These are phyloP conservation scores for Flexamia atlantica DNA, from an alignment of 2,888 invertebrate genomes.

Conservation along the genomic window DNA sequence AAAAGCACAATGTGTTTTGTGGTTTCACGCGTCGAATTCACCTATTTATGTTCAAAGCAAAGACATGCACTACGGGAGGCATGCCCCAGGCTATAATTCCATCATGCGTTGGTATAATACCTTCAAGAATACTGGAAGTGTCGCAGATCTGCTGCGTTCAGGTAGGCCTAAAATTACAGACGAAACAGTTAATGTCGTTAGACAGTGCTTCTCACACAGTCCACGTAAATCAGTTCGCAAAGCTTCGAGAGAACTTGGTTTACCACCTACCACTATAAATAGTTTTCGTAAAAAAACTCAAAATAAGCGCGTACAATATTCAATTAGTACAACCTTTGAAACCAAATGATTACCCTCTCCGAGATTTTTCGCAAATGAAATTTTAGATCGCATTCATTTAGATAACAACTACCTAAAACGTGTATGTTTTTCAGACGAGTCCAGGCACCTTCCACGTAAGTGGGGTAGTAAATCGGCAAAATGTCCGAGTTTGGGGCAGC, in stretches of 20 bases:
- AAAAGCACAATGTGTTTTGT: not conserved
- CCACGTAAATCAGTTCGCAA: constrained; percentile 9
- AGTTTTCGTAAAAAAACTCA: not conserved
- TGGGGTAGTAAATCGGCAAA: constrained; percentile 15
- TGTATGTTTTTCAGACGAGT: not conserved
- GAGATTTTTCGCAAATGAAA: not conserved
- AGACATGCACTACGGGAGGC: not conserved
- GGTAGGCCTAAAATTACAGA: constrained; percentile 25
- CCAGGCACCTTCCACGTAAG: constrained; percentile 17
- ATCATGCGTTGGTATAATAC: not conserved
- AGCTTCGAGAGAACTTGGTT: constrained; percentile 35
- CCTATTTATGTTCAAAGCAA: not conserved
- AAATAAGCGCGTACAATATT: not conserved
- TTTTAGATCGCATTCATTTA: not conserved
- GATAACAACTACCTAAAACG: not conserved
- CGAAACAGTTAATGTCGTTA: constrained; percentile 23
- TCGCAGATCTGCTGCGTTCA: not conserved
- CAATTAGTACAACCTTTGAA: not conserved
- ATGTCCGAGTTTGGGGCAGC: constrained; percentile 12
- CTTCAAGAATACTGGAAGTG: constrained; percentile 17
- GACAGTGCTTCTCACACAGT: not conserved
- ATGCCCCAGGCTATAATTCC: not conserved
- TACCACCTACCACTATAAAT: not conserved
- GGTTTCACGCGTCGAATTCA: not conserved
- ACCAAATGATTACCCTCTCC: not conserved